A percentile compares a stretch with the other conserved stretches of the same genome.
Evolutionary conservation across 2,797 vertebrate genomes (phyloP).

Genomic region (Channa striata): DNA sequence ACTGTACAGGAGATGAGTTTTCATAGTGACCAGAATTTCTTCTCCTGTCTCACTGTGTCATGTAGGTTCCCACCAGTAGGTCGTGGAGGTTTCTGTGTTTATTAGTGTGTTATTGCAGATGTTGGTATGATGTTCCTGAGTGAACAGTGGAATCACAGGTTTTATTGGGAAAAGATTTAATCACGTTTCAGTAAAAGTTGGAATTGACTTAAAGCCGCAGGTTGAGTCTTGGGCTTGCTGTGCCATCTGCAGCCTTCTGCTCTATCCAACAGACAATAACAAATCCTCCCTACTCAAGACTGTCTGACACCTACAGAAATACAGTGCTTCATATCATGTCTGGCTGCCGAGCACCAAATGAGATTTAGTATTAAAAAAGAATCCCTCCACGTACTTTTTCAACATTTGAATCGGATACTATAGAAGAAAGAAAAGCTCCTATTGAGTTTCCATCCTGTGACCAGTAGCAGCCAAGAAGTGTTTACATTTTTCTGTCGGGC

Average conservation of each 20-base stretch:
- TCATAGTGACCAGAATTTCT: not conserved
- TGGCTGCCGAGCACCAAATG: not conserved
- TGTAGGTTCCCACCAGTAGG: too few species aligned
- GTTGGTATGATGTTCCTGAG: not conserved
- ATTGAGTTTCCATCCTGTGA: not conserved
- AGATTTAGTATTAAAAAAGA: not conserved
- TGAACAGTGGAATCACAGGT: not conserved
- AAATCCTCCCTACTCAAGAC: slow-evolving; percentile 38
- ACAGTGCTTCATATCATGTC: not conserved
- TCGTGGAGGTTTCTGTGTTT: not conserved
- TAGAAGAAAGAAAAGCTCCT: not conserved
- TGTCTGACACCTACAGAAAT: slow-evolving; percentile 26
- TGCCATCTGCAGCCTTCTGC: slow-evolving; percentile 21
- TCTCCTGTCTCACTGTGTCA: not conserved
- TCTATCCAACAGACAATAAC: slow-evolving; percentile 47
- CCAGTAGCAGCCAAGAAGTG: not conserved
- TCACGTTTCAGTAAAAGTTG: not conserved
- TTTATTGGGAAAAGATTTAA: too few species aligned
- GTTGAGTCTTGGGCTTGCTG: slow-evolving; percentile 24
- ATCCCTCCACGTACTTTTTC: too few species aligned
- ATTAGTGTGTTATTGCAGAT: not conserved
- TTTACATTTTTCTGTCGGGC: not conserved
- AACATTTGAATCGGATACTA: not conserved
- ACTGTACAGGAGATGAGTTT: not conserved
- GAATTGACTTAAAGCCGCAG: not conserved